Evolutionary conservation across 2,888 invertebrate genomes (phyloP).

Genomic region (Pollenia labialis): DNA sequence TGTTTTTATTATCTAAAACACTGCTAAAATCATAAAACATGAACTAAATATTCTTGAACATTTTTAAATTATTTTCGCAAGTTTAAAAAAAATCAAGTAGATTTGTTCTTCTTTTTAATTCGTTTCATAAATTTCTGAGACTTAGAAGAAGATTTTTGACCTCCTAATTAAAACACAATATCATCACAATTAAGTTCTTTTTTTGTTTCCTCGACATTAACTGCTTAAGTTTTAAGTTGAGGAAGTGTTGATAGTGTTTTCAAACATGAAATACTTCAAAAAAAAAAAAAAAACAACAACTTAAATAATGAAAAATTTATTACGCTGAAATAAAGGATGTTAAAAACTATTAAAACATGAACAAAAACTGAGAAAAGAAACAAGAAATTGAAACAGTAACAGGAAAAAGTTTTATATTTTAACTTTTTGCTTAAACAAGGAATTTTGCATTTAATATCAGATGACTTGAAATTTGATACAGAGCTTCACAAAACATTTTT

Average conservation of each 20-base stretch:
- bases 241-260: slow-evolving; percentile 63
- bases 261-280: slow-evolving; percentile 51
- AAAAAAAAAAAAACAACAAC: slow-evolving; percentile 37
- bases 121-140: slow-evolving; percentile 2
- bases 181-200: slow-evolving; percentile 53
- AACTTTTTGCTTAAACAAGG: slow-evolving; percentile 6
- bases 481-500: too few relatives aligned
- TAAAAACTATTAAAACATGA: slow-evolving; percentile 58
- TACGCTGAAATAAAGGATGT: slow-evolving; percentile 54
- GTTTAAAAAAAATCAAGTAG: not conserved
- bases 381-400: slow-evolving; percentile 43
- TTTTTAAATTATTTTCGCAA: not conserved
- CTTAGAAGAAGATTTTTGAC: slow-evolving; percentile 34
- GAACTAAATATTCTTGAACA: not conserved
- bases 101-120: not conserved
- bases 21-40: slow-evolving; percentile 8
- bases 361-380: slow-evolving; percentile 34
- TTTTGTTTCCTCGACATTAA: slow-evolving; percentile 49
- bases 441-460: slow-evolving; percentile 34
- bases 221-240: slow-evolving; percentile 56
- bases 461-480: not conserved
- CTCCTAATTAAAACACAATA: slow-evolving; percentile 67
- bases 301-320: slow-evolving; percentile 68
- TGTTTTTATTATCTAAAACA: slow-evolving; percentile 26
- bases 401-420: slow-evolving; percentile 42